Evolutionary conservation across 2,113 vertebrate species (phyloP), one percentile per base, ranked within the genome.

Genomic region (Aviceda subcristata): DNA sequence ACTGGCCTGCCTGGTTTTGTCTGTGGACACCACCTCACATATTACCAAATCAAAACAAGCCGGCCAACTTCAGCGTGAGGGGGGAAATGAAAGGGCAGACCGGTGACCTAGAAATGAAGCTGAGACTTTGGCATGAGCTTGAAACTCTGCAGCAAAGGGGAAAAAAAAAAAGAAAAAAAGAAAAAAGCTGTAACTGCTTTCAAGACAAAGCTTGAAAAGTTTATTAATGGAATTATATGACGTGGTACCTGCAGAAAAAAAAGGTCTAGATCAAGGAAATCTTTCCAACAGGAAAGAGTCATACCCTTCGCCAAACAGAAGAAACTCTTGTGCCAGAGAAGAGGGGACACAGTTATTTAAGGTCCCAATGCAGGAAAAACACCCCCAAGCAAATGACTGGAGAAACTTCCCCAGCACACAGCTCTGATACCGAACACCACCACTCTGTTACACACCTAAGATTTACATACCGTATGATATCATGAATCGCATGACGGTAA

Each of bases 41-140:
- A 86, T 88, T 92, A 91, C 78, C 95, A 96, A 96, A 97, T 95
- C 89, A 95, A 97, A 95, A 96, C 94, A 93, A 95, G 93, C 80
- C 29, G 5, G 82, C 87, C 93, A 90, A 48, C 94, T 88, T 89
- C 89, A 90, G 74, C 10, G 10, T 24, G 36, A 89, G 86, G 92
- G 88, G 92, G 90, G 94, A 95, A 95, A 94, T 88, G 92, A 95
- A 91, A 96, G 94, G 94, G 95, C 96, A 97, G 94, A 86, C 21
- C 6, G 0, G 91, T 96, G 95, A 97, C 96, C 95, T 96, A 94
- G 89, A 97, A 97, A 94, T 4, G 45, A 94, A 92, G 95, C 82
- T 29, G 79, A 88, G 73, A 81, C 73, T 95, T 51, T 78, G 68
- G 82, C 90, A 75, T 63, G 75, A 91, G 81, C 67, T 90, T 55